phyloP scores from a whole-genome alignment of 1,140 invertebrate species.

The Leptinotarsa undecemlineata region DNA sequence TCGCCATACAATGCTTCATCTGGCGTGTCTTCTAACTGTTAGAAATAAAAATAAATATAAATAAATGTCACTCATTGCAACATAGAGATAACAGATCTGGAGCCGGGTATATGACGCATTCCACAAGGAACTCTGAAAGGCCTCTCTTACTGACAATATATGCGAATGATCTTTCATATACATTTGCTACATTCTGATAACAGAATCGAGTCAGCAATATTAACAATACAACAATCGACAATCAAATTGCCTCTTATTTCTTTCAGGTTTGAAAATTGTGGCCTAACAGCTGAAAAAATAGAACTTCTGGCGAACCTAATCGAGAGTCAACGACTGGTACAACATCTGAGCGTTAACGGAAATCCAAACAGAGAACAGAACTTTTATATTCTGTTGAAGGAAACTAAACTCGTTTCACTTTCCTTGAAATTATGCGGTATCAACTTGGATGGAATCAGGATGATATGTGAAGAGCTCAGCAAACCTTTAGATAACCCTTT shows the following conservation, averaged over 20 bases:
- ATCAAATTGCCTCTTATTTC: background rate
- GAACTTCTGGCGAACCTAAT: constrained; percentile 44
- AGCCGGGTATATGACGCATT: too few species aligned
- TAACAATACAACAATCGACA: background rate
- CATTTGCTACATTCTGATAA: background rate
- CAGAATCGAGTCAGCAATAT: background rate
- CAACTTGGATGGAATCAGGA: constrained; percentile 40
- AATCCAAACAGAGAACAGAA: constrained; percentile 46
- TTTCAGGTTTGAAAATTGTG: constrained; percentile 47
- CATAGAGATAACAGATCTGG: too few species aligned
- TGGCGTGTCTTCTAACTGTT: too few species aligned
- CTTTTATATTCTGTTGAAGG: constrained; percentile 24
- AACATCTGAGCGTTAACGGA: constrained; percentile 47
- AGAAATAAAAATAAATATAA: too few species aligned
- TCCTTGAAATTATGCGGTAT: constrained; percentile 49
- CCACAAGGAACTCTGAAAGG: too few species aligned
- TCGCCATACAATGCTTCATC: too few species aligned
- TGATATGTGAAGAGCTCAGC: constrained; percentile 43
- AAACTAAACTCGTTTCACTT: constrained; percentile 38
- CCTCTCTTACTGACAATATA: too few species aligned
- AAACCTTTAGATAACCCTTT: constrained; percentile 15
- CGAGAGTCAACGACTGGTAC: constrained; percentile 32
- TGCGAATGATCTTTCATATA: background rate
- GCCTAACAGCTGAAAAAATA: constrained; percentile 46
- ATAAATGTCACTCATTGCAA: too few species aligned